phyloP scores from a whole-genome alignment of 2,888 invertebrate species.

The Trichopoda pennipes region DNA sequence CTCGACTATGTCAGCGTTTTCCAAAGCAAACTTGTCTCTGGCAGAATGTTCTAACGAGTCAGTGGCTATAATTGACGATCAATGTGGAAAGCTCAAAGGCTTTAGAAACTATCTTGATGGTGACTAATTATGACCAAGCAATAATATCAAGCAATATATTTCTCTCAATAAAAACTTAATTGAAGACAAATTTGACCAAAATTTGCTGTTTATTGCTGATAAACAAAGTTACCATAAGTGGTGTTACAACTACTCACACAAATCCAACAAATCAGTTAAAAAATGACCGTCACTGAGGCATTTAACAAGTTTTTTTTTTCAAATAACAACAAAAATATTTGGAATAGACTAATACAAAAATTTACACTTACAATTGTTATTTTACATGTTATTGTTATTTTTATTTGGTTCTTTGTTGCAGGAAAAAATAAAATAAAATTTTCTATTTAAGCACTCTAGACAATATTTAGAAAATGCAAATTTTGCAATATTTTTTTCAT shows the following conservation, averaged over 20 bases:
- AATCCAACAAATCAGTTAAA: slow-evolving; percentile 24
- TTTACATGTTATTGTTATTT: slow-evolving; percentile 43
- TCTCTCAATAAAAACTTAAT: neutral
- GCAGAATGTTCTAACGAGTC: too few species aligned
- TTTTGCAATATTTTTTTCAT: slow-evolving; percentile 70
- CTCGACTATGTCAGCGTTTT: too few species aligned
- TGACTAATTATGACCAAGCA: too few species aligned
- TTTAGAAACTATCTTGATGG: too few species aligned
- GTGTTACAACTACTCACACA: slow-evolving; percentile 24
- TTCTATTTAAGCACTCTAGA: slow-evolving; percentile 62
- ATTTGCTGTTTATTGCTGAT: slow-evolving; percentile 34
- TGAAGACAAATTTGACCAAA: neutral
- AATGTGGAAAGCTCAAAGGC: too few species aligned
- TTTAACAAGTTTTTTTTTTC: slow-evolving; percentile 55
- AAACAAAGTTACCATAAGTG: slow-evolving; percentile 51
- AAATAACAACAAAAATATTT: neutral
- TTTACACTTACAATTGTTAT: slow-evolving; percentile 21
- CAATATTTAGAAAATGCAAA: slow-evolving; percentile 77
- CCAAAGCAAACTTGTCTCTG: too few species aligned
- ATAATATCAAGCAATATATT: neutral
- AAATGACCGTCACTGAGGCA: slow-evolving; percentile 48
- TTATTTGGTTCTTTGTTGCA: slow-evolving; percentile 43
- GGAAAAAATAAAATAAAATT: slow-evolving; percentile 22
- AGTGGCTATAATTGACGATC: too few species aligned
- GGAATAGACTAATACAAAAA: neutral